Evolutionary conservation across 2,113 vertebrate genomes (phyloP).

Genomic region (Poecile atricapillus): DNA sequence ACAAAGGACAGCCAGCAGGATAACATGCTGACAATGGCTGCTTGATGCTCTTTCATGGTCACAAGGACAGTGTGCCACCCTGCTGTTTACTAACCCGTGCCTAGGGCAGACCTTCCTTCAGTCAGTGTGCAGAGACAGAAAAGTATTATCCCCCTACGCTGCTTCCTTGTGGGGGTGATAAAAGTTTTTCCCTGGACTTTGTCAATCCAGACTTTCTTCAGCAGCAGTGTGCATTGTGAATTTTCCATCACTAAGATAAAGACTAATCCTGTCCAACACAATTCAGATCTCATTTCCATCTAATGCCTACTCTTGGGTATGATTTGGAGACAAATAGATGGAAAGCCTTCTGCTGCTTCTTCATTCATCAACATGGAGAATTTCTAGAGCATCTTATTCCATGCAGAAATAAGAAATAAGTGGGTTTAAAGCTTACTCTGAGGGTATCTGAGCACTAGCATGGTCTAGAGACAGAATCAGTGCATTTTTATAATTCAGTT

Average conservation of each 20-base stretch:
- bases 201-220: not conserved
- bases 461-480: not conserved
- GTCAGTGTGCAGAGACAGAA: not conserved
- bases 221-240: not conserved
- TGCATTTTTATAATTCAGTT: not conserved
- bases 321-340: not conserved
- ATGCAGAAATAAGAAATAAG: not conserved
- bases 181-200: not conserved
- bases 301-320: not conserved
- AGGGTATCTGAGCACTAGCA: not conserved
- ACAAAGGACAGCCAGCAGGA: not conserved
- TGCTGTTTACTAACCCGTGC: not conserved
- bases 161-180: not conserved
- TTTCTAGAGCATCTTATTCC: not conserved
- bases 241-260: not conserved
- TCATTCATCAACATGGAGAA: not conserved
- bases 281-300: not conserved
- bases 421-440: not conserved
- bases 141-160: not conserved
- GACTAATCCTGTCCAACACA: not conserved
- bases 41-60: not conserved
- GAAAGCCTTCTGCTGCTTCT: not conserved
- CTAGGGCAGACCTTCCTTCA: not conserved
- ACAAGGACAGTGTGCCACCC: not conserved
- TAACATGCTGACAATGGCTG: not conserved